Evolutionary conservation across 2,113 vertebrate genomes (phyloP), one percentile per base, ranked within the genome.

Genomic region (Macrotus californicus): DNA sequence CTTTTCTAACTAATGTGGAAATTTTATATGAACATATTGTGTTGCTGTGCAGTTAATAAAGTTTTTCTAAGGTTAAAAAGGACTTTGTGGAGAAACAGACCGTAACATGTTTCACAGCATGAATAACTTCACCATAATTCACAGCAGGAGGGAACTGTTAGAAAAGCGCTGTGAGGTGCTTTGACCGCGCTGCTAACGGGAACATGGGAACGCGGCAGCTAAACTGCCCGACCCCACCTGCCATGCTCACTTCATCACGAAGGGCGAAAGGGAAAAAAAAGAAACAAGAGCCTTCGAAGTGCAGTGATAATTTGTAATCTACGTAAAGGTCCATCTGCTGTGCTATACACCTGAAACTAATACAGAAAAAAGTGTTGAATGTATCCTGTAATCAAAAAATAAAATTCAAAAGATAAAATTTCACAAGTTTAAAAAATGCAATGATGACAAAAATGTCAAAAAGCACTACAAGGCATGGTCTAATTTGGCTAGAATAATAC

Each of bases 81-180:
- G 46, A 54, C 69, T 36, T 75, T 46, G n/a, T 83, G 15, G 69
- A 92, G 61, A 91, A 95, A 94, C 21, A 94, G 67, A 91, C 21
- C 88, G 83, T 61, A 91, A 64, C 69, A 66, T 85, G 52, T 79
- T 77, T 90, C 89, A 85, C 66, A 84, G 72, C 39, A 54, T 77
- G 72, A 82, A 89, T 93, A 96, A 73, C 88, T 90, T 92, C 73
- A 94, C 39, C 90, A 91, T 91, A 70, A 89, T 86, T 96, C 77
- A 56, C 39, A 7, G 70, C 77, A 92, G 87, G 87, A 94, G 31
- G n/a, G 31, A 6, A 82, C 41, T 79, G 67, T 90, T 85, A 70
- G n/a, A n/a, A 88, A 95, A 97, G 92, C 75, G 73, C 41, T 80
- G 39, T 64, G 87, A 90, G 69, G 18, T 76, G 92, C 76, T 91